Evolutionary conservation across 2,888 invertebrate genomes (phyloP).

Genomic region (Phalera bucephala): DNA sequence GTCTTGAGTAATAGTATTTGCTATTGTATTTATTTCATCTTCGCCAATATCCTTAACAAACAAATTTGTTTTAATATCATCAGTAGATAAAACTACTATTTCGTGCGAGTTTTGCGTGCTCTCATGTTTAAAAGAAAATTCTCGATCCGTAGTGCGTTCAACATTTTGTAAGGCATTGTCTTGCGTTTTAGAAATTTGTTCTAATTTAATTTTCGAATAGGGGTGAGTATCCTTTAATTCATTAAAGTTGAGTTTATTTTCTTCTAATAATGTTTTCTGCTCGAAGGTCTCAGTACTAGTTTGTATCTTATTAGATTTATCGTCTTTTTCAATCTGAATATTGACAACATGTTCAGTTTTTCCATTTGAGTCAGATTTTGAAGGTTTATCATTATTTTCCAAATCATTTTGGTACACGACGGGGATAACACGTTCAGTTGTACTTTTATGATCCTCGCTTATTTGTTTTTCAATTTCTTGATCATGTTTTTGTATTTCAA

Average conservation of each 20-base stretch:
- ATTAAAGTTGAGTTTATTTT: not conserved
- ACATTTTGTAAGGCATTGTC: not conserved
- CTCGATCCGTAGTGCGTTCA: too few relatives aligned
- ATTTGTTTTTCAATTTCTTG: too few relatives aligned
- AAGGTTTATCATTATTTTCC: conserved; percentile 3
- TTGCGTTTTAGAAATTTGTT: too few relatives aligned
- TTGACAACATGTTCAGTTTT: conserved; percentile 14
- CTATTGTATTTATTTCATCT: conserved; percentile 8
- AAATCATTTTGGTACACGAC: conserved; percentile 9
- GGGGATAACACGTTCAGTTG: too few relatives aligned
- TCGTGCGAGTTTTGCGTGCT: conserved; percentile 43
- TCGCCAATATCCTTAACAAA: conserved; percentile 63
- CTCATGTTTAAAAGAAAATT: conserved; percentile 3
- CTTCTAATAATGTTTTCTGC: too few relatives aligned
- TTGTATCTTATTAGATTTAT: not conserved
- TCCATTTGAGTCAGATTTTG: not conserved
- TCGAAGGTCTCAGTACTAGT: too few relatives aligned
- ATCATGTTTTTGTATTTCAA: too few relatives aligned
- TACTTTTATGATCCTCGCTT: too few relatives aligned
- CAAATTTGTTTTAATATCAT: conserved; percentile 65
- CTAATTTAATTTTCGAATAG: too few relatives aligned
- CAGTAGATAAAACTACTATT: conserved; percentile 66
- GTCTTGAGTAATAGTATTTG: conserved; percentile 6
- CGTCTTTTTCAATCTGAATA: conserved; percentile 13
- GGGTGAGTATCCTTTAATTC: not conserved